Conservation (phyloP, 2,888 invertebrate genomes). For the Cabera pusaria region DNA sequence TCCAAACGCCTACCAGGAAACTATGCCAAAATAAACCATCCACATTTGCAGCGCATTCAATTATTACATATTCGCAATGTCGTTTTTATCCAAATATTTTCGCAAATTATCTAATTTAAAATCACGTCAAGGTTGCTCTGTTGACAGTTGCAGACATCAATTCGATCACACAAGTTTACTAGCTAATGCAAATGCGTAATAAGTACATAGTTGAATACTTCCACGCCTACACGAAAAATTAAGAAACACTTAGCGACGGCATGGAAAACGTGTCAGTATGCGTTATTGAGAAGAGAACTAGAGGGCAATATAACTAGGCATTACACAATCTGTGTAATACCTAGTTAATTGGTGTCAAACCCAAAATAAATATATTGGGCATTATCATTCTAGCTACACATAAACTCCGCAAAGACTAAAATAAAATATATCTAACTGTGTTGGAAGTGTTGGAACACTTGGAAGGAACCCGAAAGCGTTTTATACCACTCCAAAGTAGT, state of each 20-base stretch:
- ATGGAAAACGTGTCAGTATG: slow-evolving; percentile 31
- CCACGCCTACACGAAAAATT: slow-evolving; percentile 46
- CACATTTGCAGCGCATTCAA: slow-evolving; percentile 14
- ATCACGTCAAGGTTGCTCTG: slow-evolving; percentile 51
- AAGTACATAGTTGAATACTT: slow-evolving; percentile 28
- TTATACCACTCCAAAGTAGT: no score
- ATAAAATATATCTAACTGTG: no score
- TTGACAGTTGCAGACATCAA: slow-evolving; percentile 40
- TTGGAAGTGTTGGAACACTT: no score
- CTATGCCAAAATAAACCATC: slow-evolving; percentile 15
- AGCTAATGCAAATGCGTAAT: slow-evolving; percentile 48
- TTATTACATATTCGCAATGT: slow-evolving; percentile 12
- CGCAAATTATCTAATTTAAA: slow-evolving; percentile 35
- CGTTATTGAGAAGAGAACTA: no score
- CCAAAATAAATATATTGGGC: slow-evolving; percentile 27
- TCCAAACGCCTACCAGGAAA: slow-evolving; percentile 18
- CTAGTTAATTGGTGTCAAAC: not conserved
- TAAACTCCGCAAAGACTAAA: no score
- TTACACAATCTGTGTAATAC: slow-evolving; percentile 15
- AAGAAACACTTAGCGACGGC: slow-evolving; percentile 48
- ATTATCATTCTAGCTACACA: slow-evolving; percentile 28
- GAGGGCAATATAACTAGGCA: no score
- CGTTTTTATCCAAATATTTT: slow-evolving; percentile 31
- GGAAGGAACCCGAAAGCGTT: no score
- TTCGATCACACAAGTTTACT: slow-evolving; percentile 50